phyloP scores from a whole-genome alignment of 2,797 vertebrate species.

The Esox lucius region DNA sequence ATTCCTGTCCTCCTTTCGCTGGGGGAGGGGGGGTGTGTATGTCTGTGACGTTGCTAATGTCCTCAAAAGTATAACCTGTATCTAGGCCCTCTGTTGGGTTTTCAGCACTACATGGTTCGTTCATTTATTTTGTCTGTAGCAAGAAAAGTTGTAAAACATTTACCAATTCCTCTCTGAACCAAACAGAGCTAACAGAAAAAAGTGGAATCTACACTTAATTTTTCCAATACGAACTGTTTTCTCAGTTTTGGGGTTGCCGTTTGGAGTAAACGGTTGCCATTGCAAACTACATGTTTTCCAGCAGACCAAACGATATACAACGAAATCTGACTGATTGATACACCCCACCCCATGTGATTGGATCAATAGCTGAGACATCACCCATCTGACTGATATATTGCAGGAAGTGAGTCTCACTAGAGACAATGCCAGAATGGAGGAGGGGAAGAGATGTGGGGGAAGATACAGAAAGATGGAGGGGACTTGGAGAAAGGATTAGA shows the following conservation, averaged over 20 bases:
- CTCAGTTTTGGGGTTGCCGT: too few species aligned
- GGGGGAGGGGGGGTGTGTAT: conserved; percentile 7
- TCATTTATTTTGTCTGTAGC: too few species aligned
- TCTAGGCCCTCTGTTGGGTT: background rate
- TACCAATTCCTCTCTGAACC: too few species aligned
- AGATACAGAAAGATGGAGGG: background rate
- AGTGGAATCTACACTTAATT: too few species aligned
- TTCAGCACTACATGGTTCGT: background rate
- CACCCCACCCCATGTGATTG: background rate
- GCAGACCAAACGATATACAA: too few species aligned
- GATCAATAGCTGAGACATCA: conserved; percentile 32
- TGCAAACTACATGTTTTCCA: too few species aligned
- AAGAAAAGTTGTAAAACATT: too few species aligned
- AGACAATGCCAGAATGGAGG: background rate
- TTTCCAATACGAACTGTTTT: too few species aligned
- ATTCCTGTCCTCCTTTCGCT: conserved; percentile 1
- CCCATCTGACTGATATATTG: conserved; percentile 11
- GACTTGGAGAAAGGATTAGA: background rate
- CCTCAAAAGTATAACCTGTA: too few species aligned
- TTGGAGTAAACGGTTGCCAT: too few species aligned
- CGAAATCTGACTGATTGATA: too few species aligned
- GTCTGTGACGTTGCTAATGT: background rate
- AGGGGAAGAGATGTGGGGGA: background rate
- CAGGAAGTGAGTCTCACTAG: background rate
- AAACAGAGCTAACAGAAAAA: too few species aligned